Evolutionary conservation across 2,888 invertebrate genomes (phyloP), one percentile per base, ranked within the genome.

Genomic region (Julus scanicus): DNA sequence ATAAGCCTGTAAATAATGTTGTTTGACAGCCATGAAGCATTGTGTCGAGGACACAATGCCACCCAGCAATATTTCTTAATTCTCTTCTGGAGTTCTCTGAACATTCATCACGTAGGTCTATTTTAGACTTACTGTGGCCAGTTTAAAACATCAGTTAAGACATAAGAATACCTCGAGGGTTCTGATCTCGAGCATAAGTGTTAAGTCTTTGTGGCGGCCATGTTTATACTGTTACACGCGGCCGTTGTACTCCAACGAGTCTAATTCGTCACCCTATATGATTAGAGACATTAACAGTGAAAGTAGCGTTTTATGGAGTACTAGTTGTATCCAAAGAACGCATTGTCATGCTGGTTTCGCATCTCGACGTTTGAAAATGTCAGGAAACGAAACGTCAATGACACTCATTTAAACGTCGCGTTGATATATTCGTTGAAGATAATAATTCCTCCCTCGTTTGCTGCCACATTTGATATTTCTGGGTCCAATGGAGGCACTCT

Each of bases 391-490:
- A 80, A 37, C 80, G 9, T 80, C 80, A 13, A 29, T 13, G 80
- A 11, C 80, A 80, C 8, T 29, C 20, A 80, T 37, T 80, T 37
- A 37, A 13, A 80, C 80, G 20, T 37, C 80, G 13, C 11, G 80
- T 80, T 80, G 80, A 80, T 80, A 37, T 80, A 80, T 29, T 80
- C 8, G 29, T 29, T 29, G 37, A 6, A 80, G 80, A 80, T 80
- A 80, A 80, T 80, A 29, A 80, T 80, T 80, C 29, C 37, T 2
- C 13, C 9, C 80, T 37, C 37, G 80, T 37, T 80, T 80, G 29
- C 71, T 80, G 80, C 80, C 80, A 80, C 80, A 80, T 80, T 80
- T 37, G 80, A 80, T 80, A 80, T 80, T 80, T 80, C 80, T 80
- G 80, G 80, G 37, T 15, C 37, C 80, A 13, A 80, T 11, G 63